Percentiles rank a stretch among this genome's conserved stretches.
phyloP scores from a whole-genome alignment of 2,113 vertebrate species.

The Parotia lawesii region DNA sequence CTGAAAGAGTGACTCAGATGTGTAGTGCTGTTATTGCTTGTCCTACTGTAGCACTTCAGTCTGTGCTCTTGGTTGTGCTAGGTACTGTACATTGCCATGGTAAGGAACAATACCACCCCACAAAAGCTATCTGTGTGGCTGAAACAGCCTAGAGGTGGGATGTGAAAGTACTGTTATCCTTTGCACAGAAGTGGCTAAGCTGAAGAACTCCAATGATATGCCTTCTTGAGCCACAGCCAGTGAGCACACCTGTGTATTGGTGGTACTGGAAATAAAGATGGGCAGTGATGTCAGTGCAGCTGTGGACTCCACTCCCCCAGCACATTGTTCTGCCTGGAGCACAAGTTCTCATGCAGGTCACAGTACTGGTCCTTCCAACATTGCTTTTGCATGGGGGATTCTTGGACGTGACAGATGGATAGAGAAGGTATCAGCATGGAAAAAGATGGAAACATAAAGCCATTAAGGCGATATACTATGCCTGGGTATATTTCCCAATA shows the following conservation, averaged over 20 bases:
- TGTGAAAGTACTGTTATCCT: neutral
- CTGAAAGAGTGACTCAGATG: neutral
- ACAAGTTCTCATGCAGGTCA: neutral
- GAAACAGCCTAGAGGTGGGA: neutral
- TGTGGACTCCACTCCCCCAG: neutral
- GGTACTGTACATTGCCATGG: neutral
- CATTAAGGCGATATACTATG: neutral
- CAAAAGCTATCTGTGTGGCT: neutral
- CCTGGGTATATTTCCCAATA: neutral
- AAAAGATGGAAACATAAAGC: neutral
- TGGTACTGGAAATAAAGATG: neutral
- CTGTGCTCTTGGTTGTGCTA: neutral
- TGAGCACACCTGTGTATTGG: neutral
- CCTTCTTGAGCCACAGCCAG: neutral
- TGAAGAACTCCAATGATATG: neutral
- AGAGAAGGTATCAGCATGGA: neutral
- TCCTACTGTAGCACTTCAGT: neutral
- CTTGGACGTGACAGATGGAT: neutral
- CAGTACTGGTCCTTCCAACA: neutral
- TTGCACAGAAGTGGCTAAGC: neutral
- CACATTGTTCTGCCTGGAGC: neutral
- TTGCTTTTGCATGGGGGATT: neutral
- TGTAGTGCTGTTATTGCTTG: neutral
- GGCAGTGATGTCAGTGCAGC: neutral
- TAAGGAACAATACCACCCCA: neutral